A percentile compares a stretch with the other conserved stretches of the same genome.
These are phyloP conservation scores for Caradrina clavipalpis DNA, from an alignment of 2,888 invertebrate species.

Conservation along the genomic window DNA sequence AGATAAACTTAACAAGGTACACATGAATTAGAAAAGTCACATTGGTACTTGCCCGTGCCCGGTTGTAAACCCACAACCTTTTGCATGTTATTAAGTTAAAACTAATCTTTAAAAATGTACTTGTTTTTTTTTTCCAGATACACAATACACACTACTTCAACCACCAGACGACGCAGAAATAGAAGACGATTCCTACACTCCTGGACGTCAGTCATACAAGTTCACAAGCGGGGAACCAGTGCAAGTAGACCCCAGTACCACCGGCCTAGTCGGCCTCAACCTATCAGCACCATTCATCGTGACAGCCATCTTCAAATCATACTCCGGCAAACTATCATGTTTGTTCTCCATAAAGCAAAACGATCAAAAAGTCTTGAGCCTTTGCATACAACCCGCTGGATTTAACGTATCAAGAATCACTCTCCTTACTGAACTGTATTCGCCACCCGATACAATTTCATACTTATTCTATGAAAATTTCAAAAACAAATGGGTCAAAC, in stretches of 20 bases:
- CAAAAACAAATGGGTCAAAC: slow-evolving; percentile 57
- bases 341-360: slow-evolving; percentile 75
- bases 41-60: too few species aligned
- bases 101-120: not conserved
- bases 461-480: slow-evolving; percentile 23
- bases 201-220: not conserved
- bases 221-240: slow-evolving; percentile 1
- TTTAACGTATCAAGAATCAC: slow-evolving; percentile 51
- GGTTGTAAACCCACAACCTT: too few species aligned
- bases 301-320: slow-evolving; percentile 71
- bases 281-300: slow-evolving; percentile 74
- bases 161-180: not conserved
- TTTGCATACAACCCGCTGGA: slow-evolving; percentile 66
- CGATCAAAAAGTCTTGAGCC: slow-evolving; percentile 58
- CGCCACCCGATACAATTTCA: slow-evolving; percentile 10
- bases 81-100: too few species aligned
- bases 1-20: too few species aligned
- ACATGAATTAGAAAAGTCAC: too few species aligned
- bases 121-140: slow-evolving; percentile 35
- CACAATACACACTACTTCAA: not conserved
- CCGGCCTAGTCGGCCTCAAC: slow-evolving; percentile 29
- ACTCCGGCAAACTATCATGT: slow-evolving; percentile 63
- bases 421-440: slow-evolving; percentile 41
- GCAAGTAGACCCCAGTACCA: not conserved
- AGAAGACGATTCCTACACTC: not conserved